Evolutionary conservation across 2,113 vertebrate species (phyloP).

Genomic region (Turnix velox): DNA sequence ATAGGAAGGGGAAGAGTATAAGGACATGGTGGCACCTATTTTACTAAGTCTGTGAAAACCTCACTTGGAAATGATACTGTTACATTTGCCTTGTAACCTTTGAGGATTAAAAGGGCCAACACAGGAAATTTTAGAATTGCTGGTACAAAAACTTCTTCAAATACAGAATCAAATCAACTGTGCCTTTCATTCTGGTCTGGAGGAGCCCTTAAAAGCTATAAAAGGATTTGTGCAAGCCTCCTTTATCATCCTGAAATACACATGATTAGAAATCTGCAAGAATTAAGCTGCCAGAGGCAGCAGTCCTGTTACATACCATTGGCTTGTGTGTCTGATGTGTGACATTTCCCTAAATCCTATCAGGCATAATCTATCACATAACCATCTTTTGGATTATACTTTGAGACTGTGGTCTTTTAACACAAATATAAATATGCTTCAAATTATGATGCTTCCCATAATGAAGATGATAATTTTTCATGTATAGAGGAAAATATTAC

Average conservation of each 20-base stretch:
- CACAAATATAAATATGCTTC: background rate
- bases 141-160: background rate
- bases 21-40: background rate
- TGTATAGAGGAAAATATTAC: background rate
- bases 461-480: background rate
- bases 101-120: background rate
- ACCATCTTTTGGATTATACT: background rate
- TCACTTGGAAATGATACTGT: background rate
- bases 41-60: background rate
- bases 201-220: background rate
- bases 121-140: background rate
- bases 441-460: background rate
- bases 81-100: background rate
- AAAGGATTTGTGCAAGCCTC: background rate
- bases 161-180: background rate
- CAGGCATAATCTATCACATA: background rate
- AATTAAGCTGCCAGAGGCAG: constrained; percentile 25
- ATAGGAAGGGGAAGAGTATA: background rate
- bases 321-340: background rate
- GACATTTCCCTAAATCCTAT: constrained; percentile 31
- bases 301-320: background rate
- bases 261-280: background rate
- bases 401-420: constrained; percentile 9
- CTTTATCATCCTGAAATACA: constrained; percentile 2
- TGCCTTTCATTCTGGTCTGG: background rate